A percentile compares a stretch with the other conserved stretches of the same genome.
Evolutionary conservation across 2,113 vertebrate genomes (phyloP).

Genomic region (Engraulis encrasicolus): DNA sequence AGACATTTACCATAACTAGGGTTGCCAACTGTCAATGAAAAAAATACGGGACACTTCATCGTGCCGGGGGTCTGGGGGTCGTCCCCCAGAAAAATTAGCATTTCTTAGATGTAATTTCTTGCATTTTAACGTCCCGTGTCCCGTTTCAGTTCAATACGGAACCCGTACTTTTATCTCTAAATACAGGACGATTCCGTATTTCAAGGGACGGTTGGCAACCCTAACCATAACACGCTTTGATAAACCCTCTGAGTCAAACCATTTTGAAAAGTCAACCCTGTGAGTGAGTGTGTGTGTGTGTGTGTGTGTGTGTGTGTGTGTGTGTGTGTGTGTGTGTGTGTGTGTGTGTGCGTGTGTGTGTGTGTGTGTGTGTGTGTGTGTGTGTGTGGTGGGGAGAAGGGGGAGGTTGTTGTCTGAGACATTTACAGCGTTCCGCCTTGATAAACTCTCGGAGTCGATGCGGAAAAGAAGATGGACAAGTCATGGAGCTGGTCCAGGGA

Average conservation of each 20-base stretch:
- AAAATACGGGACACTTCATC: too few relatives aligned
- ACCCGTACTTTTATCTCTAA: too few relatives aligned
- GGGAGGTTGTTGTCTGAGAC: constrained; percentile 60
- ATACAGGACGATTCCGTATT: too few relatives aligned
- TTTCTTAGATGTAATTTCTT: too few relatives aligned
- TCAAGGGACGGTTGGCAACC: not conserved
- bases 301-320: constrained; percentile 15
- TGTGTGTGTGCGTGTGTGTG: constrained; percentile 24
- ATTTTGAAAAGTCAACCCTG: constrained; percentile 5
- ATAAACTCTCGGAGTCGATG: constrained; percentile 62
- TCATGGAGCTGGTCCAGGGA: constrained; percentile 62
- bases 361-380: constrained; percentile 27
- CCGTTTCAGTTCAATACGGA: too few relatives aligned
- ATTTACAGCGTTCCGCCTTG: constrained; percentile 69
- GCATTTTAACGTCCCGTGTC: too few relatives aligned
- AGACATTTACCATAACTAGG: constrained; percentile 7
- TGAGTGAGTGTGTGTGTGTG: constrained; percentile 29
- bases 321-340: constrained; percentile 31
- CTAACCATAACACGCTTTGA: not conserved
- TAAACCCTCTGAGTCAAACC: not conserved
- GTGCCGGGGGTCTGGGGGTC: too few relatives aligned
- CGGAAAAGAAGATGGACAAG: constrained; percentile 52
- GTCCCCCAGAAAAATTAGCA: too few relatives aligned
- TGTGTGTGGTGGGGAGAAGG: constrained; percentile 20
- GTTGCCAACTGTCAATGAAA: too few relatives aligned